Conservation (phyloP, 2,113 vertebrate species). For the Eulemur rufifrons region DNA sequence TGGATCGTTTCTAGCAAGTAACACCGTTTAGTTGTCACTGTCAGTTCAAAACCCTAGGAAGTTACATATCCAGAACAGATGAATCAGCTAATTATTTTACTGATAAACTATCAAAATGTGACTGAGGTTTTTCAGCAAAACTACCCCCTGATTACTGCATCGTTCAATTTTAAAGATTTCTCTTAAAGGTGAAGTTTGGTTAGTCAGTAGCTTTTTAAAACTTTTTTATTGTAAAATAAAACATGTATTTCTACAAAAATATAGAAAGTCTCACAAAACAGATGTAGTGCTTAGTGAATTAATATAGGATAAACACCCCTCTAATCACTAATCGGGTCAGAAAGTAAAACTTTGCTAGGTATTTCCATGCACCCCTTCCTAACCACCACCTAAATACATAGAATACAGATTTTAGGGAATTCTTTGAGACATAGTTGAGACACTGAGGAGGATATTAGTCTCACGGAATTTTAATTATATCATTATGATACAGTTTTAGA, state of each 20-base stretch:
- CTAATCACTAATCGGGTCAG: not conserved
- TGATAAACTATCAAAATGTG: not conserved
- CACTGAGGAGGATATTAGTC: not conserved
- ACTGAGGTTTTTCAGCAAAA: not conserved
- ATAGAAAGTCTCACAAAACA: not conserved
- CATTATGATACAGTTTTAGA: not conserved
- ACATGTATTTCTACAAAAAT: not conserved
- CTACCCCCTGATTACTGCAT: not conserved
- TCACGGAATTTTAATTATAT: not conserved
- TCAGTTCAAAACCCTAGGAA: not conserved
- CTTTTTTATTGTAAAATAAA: not conserved
- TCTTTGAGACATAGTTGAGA: not conserved
- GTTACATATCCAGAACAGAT: not conserved
- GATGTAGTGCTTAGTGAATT: not conserved
- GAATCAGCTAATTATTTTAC: not conserved
- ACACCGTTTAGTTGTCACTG: not conserved
- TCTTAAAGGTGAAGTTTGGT: not conserved
- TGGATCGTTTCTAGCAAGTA: not conserved
- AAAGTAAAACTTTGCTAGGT: not conserved
- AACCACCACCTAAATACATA: not conserved
- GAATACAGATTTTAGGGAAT: not conserved
- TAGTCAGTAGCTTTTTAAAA: not conserved
- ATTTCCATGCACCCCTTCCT: not conserved
- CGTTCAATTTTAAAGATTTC: not conserved
- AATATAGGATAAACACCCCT: not conserved